Evolutionary conservation across 2,797 vertebrate genomes (phyloP).

Genomic region (Neoniphon sammara): DNA sequence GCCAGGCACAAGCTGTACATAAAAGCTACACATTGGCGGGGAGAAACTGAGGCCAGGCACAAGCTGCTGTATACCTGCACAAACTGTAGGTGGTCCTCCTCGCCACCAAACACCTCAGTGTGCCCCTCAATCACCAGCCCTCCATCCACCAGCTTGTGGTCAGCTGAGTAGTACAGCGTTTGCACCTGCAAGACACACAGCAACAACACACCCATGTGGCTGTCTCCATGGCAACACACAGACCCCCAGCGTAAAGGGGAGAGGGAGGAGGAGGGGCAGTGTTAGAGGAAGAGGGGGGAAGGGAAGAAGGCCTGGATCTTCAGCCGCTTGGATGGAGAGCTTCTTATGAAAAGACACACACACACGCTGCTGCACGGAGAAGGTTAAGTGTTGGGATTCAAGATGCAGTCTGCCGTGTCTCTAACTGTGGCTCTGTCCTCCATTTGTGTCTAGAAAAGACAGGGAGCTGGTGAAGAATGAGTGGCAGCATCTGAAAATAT

Average conservation of each 20-base stretch:
- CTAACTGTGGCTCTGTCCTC: slow-evolving; percentile 38
- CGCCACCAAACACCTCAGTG: slow-evolving; percentile 97
- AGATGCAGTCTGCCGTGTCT: slow-evolving; percentile 31
- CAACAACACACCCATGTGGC: slow-evolving; percentile 98
- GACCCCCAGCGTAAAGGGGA: slow-evolving; percentile 66
- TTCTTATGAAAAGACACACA: slow-evolving; percentile 69
- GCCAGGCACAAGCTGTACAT: slow-evolving; percentile 42
- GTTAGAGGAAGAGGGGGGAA: slow-evolving; percentile 46
- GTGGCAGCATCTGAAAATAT: slow-evolving; percentile 72
- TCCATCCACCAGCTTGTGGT: slow-evolving; percentile 99
- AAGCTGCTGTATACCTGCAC: slow-evolving; percentile 93
- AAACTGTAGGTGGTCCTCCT: slow-evolving; percentile 99
- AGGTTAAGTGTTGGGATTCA: slow-evolving; percentile 55
- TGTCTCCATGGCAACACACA: slow-evolving; percentile 89
- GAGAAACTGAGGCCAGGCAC: slow-evolving; percentile 63
- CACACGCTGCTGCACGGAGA: slow-evolving; percentile 40
- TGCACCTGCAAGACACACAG: slow-evolving; percentile 99
- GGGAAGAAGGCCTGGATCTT: slow-evolving; percentile 56
- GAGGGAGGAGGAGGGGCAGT: slow-evolving; percentile 15
- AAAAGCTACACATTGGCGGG: slow-evolving; percentile 49
- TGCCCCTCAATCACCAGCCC: slow-evolving; percentile 95
- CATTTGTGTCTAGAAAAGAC: slow-evolving; percentile 65
- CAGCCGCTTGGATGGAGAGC: slow-evolving; percentile 66
- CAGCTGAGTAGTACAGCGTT: slow-evolving; percentile 99
- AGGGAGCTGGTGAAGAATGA: slow-evolving; percentile 63